Evolutionary conservation across 2,888 invertebrate species (phyloP), one percentile per base, ranked within the genome.

Genomic region (Busseola fusca): DNA sequence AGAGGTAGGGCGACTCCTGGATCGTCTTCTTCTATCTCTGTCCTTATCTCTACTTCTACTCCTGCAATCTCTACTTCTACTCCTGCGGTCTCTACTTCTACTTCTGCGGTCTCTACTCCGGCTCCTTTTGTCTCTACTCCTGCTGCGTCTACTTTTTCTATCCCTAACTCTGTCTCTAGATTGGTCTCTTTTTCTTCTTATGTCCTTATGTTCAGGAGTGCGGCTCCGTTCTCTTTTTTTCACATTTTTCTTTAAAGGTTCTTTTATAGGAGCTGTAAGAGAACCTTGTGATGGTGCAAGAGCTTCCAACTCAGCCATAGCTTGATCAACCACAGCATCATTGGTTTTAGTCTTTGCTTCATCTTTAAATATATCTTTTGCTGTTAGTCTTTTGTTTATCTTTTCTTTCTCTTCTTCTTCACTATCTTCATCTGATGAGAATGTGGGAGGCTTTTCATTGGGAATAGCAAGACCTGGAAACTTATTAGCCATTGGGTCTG

Each of bases 261-360:
- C 88, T 57, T 81, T 88, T n/a, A 84, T 88, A 18, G 72, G 76
- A 6, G 30, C 80, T 54, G 48, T 21, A 48, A 48, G 10, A 48
- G 48, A n/a, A 12, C 25, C 57, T 64, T 94, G 92, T 10, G 97
- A 97, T 4, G 98, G 98, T 3, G 98, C 98, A 40, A 98, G 93
- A 6, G 98, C 98, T 93, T 98, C 98, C 65, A 98, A 93, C 80
- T 98, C 97, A 27, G 98, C 97, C 98, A 98, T 98, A 4, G 98
- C 97, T 88, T 98, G 97, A 83, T 97, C 97, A n/a, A 98, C 97
- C 63, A 97, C 93, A 84, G 96, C 96, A 86, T 93, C 93, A 81
- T 84, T 90, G 30, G 84, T 74, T 73, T 87, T 88, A 42, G 52
- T 78, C 84, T 91, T 93, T 25, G 87, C 85, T 87, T 96, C 93